These are phyloP conservation scores for Araneus ventricosus DNA, from an alignment of 1,140 invertebrate genomes.

Conservation along the genomic window DNA sequence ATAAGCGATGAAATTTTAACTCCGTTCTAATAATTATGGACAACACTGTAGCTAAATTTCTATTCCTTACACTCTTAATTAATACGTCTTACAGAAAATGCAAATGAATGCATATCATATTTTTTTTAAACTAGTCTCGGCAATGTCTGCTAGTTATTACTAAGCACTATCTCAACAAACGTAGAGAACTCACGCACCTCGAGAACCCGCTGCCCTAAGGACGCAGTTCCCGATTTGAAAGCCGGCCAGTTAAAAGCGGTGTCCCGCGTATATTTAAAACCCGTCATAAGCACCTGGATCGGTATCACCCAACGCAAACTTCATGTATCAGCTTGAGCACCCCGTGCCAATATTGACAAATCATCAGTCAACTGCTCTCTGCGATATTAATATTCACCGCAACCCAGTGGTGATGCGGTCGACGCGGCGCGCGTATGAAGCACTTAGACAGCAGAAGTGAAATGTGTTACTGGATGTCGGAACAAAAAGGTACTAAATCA, in stretches of 20 bases:
- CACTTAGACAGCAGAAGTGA: not conserved
- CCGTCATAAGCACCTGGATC: not conserved
- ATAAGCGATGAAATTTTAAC: no score
- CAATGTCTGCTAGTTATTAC: no score
- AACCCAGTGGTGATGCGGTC: not conserved
- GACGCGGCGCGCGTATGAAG: not conserved
- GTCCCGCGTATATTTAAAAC: not conserved
- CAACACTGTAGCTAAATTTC: no score
- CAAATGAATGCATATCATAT: no score
- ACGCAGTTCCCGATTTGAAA: no score
- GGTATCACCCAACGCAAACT: constrained; percentile 6
- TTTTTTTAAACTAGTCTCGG: no score
- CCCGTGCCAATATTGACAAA: constrained; percentile 23
- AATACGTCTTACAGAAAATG: no score
- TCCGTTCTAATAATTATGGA: no score
- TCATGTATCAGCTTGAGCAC: not conserved
- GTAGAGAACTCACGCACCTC: no score
- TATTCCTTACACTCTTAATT: no score
- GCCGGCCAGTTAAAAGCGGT: not conserved
- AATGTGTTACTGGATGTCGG: not conserved
- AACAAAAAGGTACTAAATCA: not conserved
- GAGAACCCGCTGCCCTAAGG: no score
- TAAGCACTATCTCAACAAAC: no score
- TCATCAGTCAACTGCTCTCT: constrained; percentile 1
- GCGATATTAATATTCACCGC: constrained; percentile 1